Evolutionary conservation across 2,888 invertebrate species (phyloP), one percentile per base, ranked within the genome.

Genomic region (Drosophila mercatorum): DNA sequence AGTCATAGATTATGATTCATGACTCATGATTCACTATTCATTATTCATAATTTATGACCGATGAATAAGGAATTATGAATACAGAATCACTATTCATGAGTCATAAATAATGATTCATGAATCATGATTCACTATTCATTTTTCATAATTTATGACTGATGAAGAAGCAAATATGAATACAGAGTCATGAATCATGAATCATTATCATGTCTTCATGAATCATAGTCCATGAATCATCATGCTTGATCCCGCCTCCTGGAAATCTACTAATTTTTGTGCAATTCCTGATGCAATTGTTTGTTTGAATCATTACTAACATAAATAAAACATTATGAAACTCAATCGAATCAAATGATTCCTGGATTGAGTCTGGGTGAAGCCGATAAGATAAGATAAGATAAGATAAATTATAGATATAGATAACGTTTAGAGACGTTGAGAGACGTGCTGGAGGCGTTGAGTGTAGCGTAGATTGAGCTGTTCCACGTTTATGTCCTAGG

Each of bases 401-500:
- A 57, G 36, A 8, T 36, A 38, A n/a, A 28, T 52, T 46, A 40
- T 52, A 52, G 11, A 47, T 40, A 36, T 56, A 60, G 47, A 52
- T 46, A 60, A 38, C 51, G 34, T 41, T 38, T 14, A 65, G 40
- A 38, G 31, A 55, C 10, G 46, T 43, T 22, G 31, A 36, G 6
- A 31, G 53, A 26, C 47, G 47, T 5, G 28, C 47, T 10, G 44
- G 53, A 53, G 61, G 44, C 41, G 66, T 41, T 38, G 11, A 26
- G 28, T 49, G 55, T 36, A 59, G 67, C 41, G 49, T 75, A 76
- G 66, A 59, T 80, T 77, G 68, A 82, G 66, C 71, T 80, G 81
- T 82, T 85, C 62, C 72, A 81, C 74, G 58, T 82, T 80, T 84
- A 86, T 81, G 63, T 72, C 62, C 71, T 88, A 83, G 80, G 75